phyloP scores from a whole-genome alignment of 2,113 vertebrate species.

The Odontesthes bonariensis region DNA sequence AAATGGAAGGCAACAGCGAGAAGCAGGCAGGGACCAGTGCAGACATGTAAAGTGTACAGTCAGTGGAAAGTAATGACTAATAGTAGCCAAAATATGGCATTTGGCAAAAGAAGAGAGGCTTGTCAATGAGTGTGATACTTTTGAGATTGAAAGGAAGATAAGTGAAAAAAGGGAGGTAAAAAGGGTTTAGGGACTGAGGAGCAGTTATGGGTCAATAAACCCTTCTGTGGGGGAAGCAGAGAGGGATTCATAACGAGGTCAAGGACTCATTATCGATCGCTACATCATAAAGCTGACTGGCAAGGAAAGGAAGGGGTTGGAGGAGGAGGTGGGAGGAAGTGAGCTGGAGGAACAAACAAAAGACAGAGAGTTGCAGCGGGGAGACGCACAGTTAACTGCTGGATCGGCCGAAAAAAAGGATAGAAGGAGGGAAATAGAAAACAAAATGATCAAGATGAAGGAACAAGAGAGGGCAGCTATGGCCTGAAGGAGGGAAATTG shows the following conservation, averaged over 20 bases:
- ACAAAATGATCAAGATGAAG: constrained; percentile 59
- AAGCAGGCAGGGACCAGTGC: constrained; percentile 11
- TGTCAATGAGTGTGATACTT: constrained; percentile 37
- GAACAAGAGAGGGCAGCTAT: constrained; percentile 56
- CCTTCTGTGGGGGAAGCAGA: constrained; percentile 58
- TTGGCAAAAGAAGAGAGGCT: constrained; percentile 38
- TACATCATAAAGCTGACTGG: constrained; percentile 73
- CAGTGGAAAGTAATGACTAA: constrained; percentile 24
- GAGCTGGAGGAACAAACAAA: constrained; percentile 21
- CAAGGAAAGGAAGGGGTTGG: constrained; percentile 29
- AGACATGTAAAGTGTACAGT: constrained; percentile 21
- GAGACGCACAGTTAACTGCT: constrained; percentile 34
- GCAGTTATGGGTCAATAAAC: constrained; percentile 79
- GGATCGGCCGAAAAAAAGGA: constrained; percentile 8
- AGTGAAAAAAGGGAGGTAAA: constrained; percentile 9
- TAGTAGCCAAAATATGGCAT: constrained; percentile 42
- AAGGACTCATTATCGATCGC: constrained; percentile 77
- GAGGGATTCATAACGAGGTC: constrained; percentile 77
- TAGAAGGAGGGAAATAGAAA: constrained; percentile 37
- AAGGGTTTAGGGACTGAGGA: constrained; percentile 36
- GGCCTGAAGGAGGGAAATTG: constrained; percentile 60
- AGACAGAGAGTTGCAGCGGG: constrained; percentile 49
- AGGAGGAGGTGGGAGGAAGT: not conserved
- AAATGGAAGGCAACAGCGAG: constrained; percentile 19
- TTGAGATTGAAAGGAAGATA: constrained; percentile 16